Evolutionary conservation across 2,113 vertebrate genomes (phyloP).

Genomic region (Callorhinus ursinus): DNA sequence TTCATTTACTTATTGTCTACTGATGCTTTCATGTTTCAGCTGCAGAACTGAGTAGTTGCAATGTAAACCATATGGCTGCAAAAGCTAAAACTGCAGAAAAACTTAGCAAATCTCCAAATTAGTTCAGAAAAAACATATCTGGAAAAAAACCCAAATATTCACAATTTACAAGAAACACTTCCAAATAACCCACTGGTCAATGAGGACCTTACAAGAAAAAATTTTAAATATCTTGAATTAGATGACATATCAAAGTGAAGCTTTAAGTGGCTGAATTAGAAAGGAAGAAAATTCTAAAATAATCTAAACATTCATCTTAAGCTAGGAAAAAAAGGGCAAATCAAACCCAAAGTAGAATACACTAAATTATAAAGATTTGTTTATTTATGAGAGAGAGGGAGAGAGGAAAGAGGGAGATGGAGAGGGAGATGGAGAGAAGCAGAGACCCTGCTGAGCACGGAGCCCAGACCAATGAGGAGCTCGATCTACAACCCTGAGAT

Average conservation of each 20-base stretch:
- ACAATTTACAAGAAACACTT: neutral
- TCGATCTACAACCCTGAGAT: neutral
- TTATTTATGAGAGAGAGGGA: neutral
- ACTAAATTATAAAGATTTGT: neutral
- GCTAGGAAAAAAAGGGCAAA: neutral
- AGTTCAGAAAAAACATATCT: neutral
- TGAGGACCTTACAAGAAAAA: neutral
- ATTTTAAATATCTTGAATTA: neutral
- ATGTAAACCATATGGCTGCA: neutral
- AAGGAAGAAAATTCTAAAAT: neutral
- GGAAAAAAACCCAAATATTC: neutral
- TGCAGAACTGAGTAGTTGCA: neutral
- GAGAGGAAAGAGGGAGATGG: neutral
- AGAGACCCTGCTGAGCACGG: neutral
- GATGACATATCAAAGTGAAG: neutral
- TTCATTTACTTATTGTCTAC: neutral
- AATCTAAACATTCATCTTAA: neutral
- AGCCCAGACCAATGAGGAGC: neutral
- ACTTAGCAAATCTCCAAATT: neutral
- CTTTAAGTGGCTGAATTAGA: neutral
- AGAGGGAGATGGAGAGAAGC: neutral
- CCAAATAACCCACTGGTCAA: neutral
- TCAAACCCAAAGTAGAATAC: neutral
- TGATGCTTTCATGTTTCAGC: neutral
- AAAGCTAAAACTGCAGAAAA: neutral